Percentiles rank a stretch among this genome's conserved stretches.
Evolutionary conservation across 2,888 invertebrate species (phyloP).

Genomic region (Drosophila koepferae): DNA sequence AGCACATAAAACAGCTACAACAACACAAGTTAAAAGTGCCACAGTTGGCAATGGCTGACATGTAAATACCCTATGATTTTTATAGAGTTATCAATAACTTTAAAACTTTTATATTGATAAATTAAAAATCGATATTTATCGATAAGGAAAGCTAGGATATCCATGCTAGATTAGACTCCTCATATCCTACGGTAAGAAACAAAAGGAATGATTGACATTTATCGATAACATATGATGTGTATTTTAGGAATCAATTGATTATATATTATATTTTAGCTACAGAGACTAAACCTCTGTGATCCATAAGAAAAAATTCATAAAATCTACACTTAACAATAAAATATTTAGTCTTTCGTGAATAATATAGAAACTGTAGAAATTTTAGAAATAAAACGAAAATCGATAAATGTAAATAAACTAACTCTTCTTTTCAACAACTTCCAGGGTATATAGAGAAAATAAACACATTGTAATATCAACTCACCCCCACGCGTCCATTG

Average conservation of each 20-base stretch:
- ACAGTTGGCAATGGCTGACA: neutral
- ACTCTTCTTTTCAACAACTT: neutral
- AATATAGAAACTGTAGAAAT: too few species aligned
- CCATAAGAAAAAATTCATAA: too few species aligned
- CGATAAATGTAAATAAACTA: neutral
- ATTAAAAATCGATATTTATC: neutral
- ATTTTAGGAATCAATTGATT: neutral
- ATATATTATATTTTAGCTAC: too few species aligned
- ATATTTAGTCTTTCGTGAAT: too few species aligned
- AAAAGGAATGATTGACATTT: neutral
- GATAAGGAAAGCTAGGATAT: neutral
- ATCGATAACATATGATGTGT: neutral
- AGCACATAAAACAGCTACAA: neutral
- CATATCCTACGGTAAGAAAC: too few species aligned
- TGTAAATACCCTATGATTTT: neutral
- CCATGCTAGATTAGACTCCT: too few species aligned
- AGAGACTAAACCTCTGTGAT: too few species aligned
- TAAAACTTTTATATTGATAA: too few species aligned
- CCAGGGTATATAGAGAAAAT: neutral
- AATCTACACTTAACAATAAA: too few species aligned
- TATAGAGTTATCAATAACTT: too few species aligned
- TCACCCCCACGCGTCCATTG: slow-evolving; percentile 88
- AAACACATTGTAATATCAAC: slow-evolving; percentile 31
- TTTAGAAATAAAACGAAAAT: neutral
- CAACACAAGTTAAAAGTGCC: neutral